Evolutionary conservation across 2,797 vertebrate genomes (phyloP).

Genomic region (Aulostomus chinensis): DNA sequence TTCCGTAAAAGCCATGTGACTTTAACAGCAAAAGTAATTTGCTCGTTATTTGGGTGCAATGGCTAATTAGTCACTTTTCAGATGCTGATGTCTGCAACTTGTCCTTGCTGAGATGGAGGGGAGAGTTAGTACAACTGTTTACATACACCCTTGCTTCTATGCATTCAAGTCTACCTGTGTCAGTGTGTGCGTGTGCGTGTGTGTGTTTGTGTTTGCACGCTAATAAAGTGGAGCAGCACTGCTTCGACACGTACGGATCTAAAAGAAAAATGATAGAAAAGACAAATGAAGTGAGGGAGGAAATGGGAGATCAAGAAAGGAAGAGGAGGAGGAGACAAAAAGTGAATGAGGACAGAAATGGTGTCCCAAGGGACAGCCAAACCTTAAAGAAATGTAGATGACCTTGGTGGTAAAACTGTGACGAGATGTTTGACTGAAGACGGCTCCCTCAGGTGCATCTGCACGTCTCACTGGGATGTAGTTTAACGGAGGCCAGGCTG

Average conservation of each 20-base stretch:
- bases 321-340: no score
- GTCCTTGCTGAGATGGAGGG: slow-evolving; percentile 34
- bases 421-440: no score
- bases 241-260: slow-evolving; percentile 37
- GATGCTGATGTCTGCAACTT: slow-evolving; percentile 57
- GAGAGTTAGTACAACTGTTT: no score
- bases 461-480: no score
- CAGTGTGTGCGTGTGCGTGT: slow-evolving; percentile 19
- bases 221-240: slow-evolving; percentile 65
- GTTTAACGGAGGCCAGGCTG: no score
- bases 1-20: slow-evolving; percentile 40
- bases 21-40: slow-evolving; percentile 47
- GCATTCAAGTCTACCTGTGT: slow-evolving; percentile 18
- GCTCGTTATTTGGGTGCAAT: slow-evolving; percentile 45
- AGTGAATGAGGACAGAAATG: no score
- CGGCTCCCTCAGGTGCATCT: no score
- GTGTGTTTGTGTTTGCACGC: slow-evolving; percentile 4
- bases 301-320: no score
- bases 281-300: no score
- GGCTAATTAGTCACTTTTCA: slow-evolving; percentile 66
- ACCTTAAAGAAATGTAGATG: no score
- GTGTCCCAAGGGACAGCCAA: no score
- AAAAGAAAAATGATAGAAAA: slow-evolving; percentile 1
- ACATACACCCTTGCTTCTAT: slow-evolving; percentile 1
- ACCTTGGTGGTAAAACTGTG: no score